Percentiles rank a stretch among this genome's conserved stretches.
phyloP scores from a whole-genome alignment of 1,140 invertebrate genomes.

The Eufriesea mexicana region DNA sequence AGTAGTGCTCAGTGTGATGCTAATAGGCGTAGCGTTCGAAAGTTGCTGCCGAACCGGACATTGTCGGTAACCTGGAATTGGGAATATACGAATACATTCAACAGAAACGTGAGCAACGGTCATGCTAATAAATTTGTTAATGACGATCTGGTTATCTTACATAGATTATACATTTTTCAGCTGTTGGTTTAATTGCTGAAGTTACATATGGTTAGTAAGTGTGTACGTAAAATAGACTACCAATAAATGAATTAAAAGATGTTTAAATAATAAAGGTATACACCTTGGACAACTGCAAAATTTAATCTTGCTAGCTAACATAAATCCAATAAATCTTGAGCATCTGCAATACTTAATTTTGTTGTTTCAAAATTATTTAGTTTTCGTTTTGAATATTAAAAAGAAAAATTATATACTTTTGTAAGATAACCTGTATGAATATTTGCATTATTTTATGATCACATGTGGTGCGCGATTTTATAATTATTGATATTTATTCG shows the following conservation, averaged over 20 bases:
- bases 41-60: constrained; percentile 83
- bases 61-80: constrained; percentile 76
- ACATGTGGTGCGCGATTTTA: neutral
- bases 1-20: constrained; percentile 77
- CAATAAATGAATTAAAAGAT: neutral
- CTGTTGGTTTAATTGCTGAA: neutral
- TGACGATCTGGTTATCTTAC: neutral
- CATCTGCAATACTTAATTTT: neutral
- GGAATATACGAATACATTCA: constrained; percentile 6
- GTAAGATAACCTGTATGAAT: neutral
- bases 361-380: too few species aligned
- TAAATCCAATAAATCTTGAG: neutral
- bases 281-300: neutral
- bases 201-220: neutral
- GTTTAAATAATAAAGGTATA: neutral
- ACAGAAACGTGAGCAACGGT: neutral
- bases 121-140: neutral
- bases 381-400: too few species aligned
- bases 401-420: too few species aligned
- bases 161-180: neutral
- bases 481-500: neutral
- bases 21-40: constrained; percentile 80
- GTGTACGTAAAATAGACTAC: neutral
- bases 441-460: neutral
- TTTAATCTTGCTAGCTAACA: neutral